A percentile compares a stretch with the other conserved stretches of the same genome.
Conservation (phyloP, 2,888 invertebrate species). For the Drosophila gaucha region DNA sequence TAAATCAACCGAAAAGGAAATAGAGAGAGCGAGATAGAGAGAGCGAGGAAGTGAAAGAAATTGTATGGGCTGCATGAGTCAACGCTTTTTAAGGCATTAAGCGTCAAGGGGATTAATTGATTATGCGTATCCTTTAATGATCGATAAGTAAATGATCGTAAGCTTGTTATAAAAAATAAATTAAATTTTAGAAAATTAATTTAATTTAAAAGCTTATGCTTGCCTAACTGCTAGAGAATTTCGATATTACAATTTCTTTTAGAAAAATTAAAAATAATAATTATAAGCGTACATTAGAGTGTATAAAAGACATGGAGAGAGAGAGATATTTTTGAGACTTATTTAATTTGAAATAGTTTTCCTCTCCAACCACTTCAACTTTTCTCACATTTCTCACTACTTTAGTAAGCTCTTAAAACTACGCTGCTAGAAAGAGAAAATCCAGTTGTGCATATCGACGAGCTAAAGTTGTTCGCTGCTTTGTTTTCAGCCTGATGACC, state of each 20-base stretch:
- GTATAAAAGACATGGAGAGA: background rate
- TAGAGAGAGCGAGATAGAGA: background rate
- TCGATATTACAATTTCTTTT: background rate
- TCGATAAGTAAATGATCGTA: constrained; percentile 5
- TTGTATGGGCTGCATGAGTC: constrained; percentile 3
- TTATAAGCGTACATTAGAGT: no score
- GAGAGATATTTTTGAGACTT: background rate
- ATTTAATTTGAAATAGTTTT: background rate
- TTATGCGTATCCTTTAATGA: constrained; percentile 11
- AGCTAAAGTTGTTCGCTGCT: constrained; percentile 2
- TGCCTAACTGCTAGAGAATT: background rate
- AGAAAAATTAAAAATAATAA: background rate
- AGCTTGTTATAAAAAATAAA: constrained; percentile 2
- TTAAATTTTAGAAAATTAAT: constrained; percentile 1
- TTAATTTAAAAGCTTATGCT: background rate
- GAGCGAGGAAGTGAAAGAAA: background rate
- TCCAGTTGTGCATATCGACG: constrained; percentile 3
- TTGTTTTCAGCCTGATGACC: constrained; percentile 24
- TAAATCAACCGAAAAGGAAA: no score
- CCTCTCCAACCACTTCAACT: background rate
- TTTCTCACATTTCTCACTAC: background rate
- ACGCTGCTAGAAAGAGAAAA: background rate
- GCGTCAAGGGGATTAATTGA: constrained; percentile 6
- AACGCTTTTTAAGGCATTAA: constrained; percentile 1
- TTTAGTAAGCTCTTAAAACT: background rate